Evolutionary conservation across 2,888 invertebrate genomes (phyloP).

Genomic region (Panorpa germanica): DNA sequence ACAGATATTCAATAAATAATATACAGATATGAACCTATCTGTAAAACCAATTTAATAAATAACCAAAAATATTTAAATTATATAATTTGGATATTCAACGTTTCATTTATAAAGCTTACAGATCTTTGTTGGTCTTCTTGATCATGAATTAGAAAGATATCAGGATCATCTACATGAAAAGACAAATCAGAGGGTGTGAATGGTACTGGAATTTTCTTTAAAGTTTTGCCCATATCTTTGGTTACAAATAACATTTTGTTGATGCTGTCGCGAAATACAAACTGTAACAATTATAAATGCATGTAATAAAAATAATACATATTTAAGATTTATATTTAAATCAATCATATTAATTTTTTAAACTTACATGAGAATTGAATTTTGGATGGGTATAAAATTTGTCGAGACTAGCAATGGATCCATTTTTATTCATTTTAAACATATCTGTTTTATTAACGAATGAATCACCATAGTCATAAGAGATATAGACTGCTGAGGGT

Average conservation of each 20-base stretch:
- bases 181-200: conserved; percentile 65
- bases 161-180: conserved; percentile 51
- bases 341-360: conserved; percentile 9
- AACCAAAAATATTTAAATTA: conserved; percentile 1
- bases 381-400: conserved; percentile 74
- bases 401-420: conserved; percentile 49
- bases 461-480: conserved; percentile 68
- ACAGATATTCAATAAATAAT: conserved; percentile 8
- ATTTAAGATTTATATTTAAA: too few relatives aligned
- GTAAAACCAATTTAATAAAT: conserved; percentile 2
- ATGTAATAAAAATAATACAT: too few relatives aligned
- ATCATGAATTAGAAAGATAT: conserved; percentile 55
- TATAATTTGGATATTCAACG: background rate
- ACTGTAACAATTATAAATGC: conserved; percentile 37
- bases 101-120: background rate
- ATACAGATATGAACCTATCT: conserved; percentile 5
- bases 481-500: conserved; percentile 66
- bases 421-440: conserved; percentile 35
- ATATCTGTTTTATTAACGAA: conserved; percentile 55
- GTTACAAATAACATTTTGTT: conserved; percentile 64
- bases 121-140: conserved; percentile 42
- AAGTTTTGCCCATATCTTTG: conserved; percentile 47
- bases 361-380: conserved; percentile 59
- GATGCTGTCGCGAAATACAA: conserved; percentile 64
- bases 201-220: conserved; percentile 37